Evolutionary conservation across 2,888 invertebrate species (phyloP).

Genomic region (Watsonalla cultraria): DNA sequence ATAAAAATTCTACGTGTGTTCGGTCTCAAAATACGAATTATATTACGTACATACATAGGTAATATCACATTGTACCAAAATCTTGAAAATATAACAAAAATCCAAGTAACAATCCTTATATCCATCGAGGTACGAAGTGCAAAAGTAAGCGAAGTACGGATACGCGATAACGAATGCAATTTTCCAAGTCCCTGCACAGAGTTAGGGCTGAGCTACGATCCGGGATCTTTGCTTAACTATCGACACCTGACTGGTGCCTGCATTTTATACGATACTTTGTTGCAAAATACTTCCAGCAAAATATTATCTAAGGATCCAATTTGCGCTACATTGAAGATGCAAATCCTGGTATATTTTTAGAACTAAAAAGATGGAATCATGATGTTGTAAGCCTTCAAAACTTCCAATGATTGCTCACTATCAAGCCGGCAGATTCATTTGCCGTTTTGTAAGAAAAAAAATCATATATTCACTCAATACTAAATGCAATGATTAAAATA

Average conservation of each 20-base stretch:
- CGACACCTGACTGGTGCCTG: slow-evolving; percentile 27
- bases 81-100: neutral
- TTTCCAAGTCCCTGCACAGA: slow-evolving; percentile 72
- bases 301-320: neutral
- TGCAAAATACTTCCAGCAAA: neutral
- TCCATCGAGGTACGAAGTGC: slow-evolving; percentile 18
- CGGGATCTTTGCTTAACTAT: slow-evolving; percentile 43
- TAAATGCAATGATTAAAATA: no score
- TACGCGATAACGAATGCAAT: slow-evolving; percentile 78
- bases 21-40: no score
- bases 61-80: neutral
- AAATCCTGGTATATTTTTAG: no score
- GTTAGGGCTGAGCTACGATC: slow-evolving; percentile 61
- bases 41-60: no score
- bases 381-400: no score
- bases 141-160: slow-evolving; percentile 54
- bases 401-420: no score
- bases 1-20: no score
- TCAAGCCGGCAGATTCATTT: no score
- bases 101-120: neutral
- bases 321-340: slow-evolving; percentile 2
- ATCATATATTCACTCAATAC: no score
- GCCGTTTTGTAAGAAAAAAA: no score
- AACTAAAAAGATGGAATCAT: no score
- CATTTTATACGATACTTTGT: slow-evolving; percentile 10